Conservation (phyloP, 2,888 invertebrate species). For the Phaonia tiefii region DNA sequence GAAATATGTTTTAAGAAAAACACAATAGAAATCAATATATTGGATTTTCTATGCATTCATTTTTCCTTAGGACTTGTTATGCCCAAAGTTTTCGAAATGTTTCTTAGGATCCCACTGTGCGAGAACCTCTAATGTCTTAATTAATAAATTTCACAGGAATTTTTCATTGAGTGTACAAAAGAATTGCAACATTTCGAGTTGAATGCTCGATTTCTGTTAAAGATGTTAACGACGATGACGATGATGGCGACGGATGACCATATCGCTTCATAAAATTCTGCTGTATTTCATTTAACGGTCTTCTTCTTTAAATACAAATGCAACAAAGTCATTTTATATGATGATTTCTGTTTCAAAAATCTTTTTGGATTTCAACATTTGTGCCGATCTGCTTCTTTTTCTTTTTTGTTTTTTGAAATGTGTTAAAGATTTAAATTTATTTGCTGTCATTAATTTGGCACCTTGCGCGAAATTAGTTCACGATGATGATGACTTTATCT, state of each 20-base stretch:
- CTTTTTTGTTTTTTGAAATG: constrained; percentile 52
- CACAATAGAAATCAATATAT: no score
- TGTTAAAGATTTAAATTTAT: constrained; percentile 67
- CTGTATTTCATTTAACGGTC: constrained; percentile 66
- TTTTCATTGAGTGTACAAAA: not conserved
- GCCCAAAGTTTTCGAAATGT: no score
- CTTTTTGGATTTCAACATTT: constrained; percentile 17
- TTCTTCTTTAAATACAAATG: constrained; percentile 63
- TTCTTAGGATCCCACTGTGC: no score
- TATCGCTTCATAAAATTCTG: constrained; percentile 34
- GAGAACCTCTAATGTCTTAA: not conserved
- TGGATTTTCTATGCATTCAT: no score
- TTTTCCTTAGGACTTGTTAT: no score
- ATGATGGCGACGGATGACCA: constrained; percentile 56
- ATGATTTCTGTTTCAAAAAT: constrained; percentile 28
- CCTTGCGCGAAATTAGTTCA: constrained; percentile 68
- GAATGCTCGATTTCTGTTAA: constrained; percentile 66
- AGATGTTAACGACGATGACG: constrained; percentile 58
- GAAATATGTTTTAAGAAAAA: no score
- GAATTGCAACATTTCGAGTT: constrained; percentile 39
- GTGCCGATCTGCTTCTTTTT: not conserved
- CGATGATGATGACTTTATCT: constrained; percentile 66
- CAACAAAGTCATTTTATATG: constrained; percentile 52
- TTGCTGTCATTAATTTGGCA: constrained; percentile 68
- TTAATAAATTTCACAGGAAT: not conserved